Percentiles rank a stretch among this genome's conserved stretches.
Evolutionary conservation across 2,113 vertebrate species (phyloP).

Genomic region (Amblyornis subalaris): DNA sequence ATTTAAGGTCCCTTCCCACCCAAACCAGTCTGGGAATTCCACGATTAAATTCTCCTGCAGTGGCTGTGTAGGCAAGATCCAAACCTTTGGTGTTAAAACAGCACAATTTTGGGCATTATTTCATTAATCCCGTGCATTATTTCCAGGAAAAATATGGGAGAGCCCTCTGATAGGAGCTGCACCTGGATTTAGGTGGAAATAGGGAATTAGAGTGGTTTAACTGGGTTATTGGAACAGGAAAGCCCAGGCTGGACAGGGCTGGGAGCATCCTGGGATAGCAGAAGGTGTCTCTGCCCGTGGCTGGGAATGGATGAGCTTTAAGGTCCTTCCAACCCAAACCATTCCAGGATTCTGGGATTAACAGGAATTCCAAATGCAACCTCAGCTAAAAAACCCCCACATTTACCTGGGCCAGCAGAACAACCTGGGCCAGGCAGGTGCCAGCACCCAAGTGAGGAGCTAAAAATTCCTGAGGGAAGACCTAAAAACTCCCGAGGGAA

Average conservation of each 20-base stretch:
- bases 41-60: too few species aligned
- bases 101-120: background rate
- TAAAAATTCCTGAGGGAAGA: too few species aligned
- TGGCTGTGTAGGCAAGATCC: too few species aligned
- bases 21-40: too few species aligned
- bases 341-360: background rate
- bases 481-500: too few species aligned
- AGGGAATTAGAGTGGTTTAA: background rate
- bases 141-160: background rate
- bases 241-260: background rate
- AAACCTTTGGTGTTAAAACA: too few species aligned
- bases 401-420: background rate
- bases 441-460: fast-evolving
- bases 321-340: background rate
- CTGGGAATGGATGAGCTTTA: background rate
- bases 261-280: background rate
- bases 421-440: too few species aligned
- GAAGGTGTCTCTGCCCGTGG: background rate
- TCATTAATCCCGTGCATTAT: background rate
- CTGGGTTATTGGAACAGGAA: background rate
- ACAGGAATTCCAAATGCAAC: background rate
- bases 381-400: background rate
- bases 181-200: background rate
- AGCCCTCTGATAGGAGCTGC: background rate
- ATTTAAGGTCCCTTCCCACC: background rate